A percentile compares a stretch with the other conserved stretches of the same genome.
Conservation (phyloP, 2,113 vertebrate species). For the Cyphomyrus plagiostoma region DNA sequence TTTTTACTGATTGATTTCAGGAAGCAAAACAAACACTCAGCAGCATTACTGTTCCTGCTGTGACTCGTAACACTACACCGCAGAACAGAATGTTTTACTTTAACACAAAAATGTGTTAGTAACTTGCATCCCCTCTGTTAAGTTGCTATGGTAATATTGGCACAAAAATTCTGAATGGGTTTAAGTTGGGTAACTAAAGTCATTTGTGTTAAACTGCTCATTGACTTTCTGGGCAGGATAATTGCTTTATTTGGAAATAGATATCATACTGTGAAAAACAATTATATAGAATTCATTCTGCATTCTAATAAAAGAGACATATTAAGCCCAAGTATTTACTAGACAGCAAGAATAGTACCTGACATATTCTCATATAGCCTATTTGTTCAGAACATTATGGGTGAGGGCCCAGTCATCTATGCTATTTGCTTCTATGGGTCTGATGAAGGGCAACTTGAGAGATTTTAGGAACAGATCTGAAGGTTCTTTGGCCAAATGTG, state of each 20-base stretch:
- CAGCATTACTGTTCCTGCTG: neutral
- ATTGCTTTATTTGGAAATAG: neutral
- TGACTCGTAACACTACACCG: conserved; percentile 4
- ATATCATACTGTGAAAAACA: neutral
- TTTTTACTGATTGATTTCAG: neutral
- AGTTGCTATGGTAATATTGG: conserved; percentile 13
- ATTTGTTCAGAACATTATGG: neutral
- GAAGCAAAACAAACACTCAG: neutral
- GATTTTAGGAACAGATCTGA: neutral
- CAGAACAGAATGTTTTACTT: conserved; percentile 20
- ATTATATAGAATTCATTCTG: neutral
- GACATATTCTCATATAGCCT: neutral
- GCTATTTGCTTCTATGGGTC: neutral
- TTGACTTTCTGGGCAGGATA: neutral
- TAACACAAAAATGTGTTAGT: neutral
- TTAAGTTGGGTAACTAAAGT: neutral
- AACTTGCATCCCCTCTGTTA: neutral
- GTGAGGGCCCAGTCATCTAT: neutral
- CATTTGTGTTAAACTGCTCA: neutral
- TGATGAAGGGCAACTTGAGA: neutral
- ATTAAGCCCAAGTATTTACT: neutral
- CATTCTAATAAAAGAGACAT: neutral
- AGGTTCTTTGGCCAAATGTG: neutral
- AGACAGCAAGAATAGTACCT: neutral
- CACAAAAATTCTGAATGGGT: conserved; percentile 14